phyloP scores from a whole-genome alignment of 1,140 invertebrate species.

The Drosophila leontia region DNA sequence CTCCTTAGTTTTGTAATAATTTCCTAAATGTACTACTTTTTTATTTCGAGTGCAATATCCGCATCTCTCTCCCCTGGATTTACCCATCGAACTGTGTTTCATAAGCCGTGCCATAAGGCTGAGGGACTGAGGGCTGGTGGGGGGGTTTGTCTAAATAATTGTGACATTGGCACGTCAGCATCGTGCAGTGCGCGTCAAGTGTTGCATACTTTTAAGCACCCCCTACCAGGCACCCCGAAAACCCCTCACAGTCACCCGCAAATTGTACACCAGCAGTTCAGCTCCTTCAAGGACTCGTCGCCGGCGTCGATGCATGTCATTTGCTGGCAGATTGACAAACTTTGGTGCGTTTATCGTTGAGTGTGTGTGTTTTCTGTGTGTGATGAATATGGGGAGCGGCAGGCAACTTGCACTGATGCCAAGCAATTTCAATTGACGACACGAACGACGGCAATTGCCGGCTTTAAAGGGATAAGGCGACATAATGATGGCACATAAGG shows the following conservation, averaged over 20 bases:
- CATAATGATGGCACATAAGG: slow-evolving; percentile 50
- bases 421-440: slow-evolving; percentile 80
- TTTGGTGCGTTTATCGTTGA: slow-evolving; percentile 41
- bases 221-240: slow-evolving; percentile 2
- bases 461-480: slow-evolving; percentile 55
- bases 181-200: slow-evolving; percentile 57
- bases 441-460: slow-evolving; percentile 74
- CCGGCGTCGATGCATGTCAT: slow-evolving; percentile 71
- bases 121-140: background rate
- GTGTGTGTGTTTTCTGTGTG: slow-evolving; percentile 24
- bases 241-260: background rate
- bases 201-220: slow-evolving; percentile 70
- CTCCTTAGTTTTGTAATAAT: background rate
- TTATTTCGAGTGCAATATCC: slow-evolving; percentile 6
- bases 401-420: slow-evolving; percentile 73
- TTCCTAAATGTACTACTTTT: background rate
- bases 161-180: slow-evolving; percentile 73
- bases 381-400: slow-evolving; percentile 68
- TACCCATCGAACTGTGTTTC: slow-evolving; percentile 20
- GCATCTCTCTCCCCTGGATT: background rate
- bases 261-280: background rate
- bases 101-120: slow-evolving; percentile 29
- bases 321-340: slow-evolving; percentile 77
- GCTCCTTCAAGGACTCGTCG: slow-evolving; percentile 31
- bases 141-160: slow-evolving; percentile 67